Evolutionary conservation across 2,888 invertebrate genomes (phyloP), one percentile per base, ranked within the genome.

Genomic region (Scaptomyza reducta): DNA sequence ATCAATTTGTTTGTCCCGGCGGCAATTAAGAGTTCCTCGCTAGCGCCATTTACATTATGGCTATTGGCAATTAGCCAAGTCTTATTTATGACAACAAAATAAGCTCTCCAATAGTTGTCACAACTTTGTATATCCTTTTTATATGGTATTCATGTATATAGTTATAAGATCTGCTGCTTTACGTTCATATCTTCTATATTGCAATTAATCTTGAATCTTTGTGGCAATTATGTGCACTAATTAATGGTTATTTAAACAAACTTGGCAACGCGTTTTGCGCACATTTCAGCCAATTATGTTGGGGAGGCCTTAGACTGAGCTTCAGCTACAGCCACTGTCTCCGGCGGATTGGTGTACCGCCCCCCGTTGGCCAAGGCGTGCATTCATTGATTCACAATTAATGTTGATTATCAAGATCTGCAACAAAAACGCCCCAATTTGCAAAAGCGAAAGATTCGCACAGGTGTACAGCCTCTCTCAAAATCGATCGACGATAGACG

Each of bases 361-460:
- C 78, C 53, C 61, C 54, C 66, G 56, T 76, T 66, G 60, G 42
- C 57, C 77, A 42, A 61, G 73, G 86, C 87, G 78, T 88, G 73
- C 87, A 87, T 82, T 86, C 86, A 88, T 88, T 88, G 84, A 89
- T 88, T 88, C 86, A 83, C 75, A 77, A 84, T 88, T 84, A 84
- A 84, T 79, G 79, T 86, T 85, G 86, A 85, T 82, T 85, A 82
- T 81, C 83, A 63, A 82, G 86, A 81, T 85, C 70, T 46, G 42
- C 60, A 71, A 49, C 54, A 57, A 70, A 68, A 74, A 88, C 90
- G 89, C 89, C 90, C 88, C 85, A 80, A 85, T 85, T 89, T 89
- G 74, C 33, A 81, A 68, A 40, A 72, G 73, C 69, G 57, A 78
- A 74, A 83, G 79, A 86, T 80, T 58, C 59, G 74, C 74, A 60